Percentiles rank a stretch among this genome's conserved stretches.
Evolutionary conservation across 2,888 invertebrate species (phyloP).

Genomic region (Tetrapedia diversipes): DNA sequence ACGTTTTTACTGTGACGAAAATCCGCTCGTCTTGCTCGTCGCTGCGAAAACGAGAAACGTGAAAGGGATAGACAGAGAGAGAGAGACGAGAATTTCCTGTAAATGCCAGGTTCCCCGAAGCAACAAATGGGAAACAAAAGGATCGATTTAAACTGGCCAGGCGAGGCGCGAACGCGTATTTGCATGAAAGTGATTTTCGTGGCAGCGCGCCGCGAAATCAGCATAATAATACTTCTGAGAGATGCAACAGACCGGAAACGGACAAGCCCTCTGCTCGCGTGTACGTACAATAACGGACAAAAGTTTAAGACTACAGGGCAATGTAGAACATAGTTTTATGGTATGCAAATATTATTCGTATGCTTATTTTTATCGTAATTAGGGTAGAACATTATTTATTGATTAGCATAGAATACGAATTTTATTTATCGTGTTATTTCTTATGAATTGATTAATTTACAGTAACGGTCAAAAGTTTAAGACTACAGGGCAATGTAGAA

Average conservation of each 20-base stretch:
- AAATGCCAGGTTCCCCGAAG: not conserved
- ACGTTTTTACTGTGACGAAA: not conserved
- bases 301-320: too few relatives aligned
- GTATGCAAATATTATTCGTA: too few relatives aligned
- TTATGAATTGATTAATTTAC: too few relatives aligned
- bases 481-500: too few relatives aligned
- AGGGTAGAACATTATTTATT: too few relatives aligned
- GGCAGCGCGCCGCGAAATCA: conserved; percentile 34
- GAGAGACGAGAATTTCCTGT: not conserved
- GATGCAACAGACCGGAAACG: conserved; percentile 18
- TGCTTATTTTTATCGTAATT: too few relatives aligned
- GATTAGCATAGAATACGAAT: too few relatives aligned
- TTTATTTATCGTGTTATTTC: too few relatives aligned
- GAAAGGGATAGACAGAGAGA: too few relatives aligned
- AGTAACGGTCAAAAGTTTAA: too few relatives aligned
- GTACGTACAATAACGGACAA: too few relatives aligned
- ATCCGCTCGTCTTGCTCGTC: not conserved
- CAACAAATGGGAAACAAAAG: not conserved
- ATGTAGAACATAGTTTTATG: too few relatives aligned
- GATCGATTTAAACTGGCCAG: conserved; percentile 33
- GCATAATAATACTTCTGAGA: conserved; percentile 44
- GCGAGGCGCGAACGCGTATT: conserved; percentile 23
- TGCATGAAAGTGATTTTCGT: conserved; percentile 43
- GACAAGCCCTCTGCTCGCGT: not conserved
- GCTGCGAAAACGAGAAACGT: not conserved